Percentiles rank a stretch among this genome's conserved stretches.
Conservation (phyloP, 2,797 vertebrate species). For the Falco columbarius region DNA sequence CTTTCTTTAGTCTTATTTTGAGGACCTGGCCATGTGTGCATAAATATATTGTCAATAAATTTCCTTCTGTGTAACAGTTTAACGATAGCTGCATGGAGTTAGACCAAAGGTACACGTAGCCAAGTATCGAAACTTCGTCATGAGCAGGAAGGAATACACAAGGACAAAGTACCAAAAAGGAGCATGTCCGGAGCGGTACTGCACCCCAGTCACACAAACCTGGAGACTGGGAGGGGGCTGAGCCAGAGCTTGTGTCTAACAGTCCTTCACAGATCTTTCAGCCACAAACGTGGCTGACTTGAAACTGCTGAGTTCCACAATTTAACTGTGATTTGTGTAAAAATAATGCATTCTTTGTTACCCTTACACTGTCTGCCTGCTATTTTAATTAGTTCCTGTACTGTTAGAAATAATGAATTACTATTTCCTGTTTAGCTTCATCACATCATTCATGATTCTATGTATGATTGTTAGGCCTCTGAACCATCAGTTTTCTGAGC, state of each 20-base stretch:
- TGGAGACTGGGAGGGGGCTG: background rate
- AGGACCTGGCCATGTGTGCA: background rate
- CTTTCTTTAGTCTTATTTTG: background rate
- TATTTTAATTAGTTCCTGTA: conserved; percentile 17
- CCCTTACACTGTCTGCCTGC: background rate
- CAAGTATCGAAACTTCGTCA: background rate
- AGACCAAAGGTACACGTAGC: background rate
- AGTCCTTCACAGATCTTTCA: background rate
- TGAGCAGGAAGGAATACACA: background rate
- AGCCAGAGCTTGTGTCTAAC: background rate
- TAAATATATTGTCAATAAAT: background rate
- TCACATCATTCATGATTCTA: background rate
- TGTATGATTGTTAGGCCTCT: background rate
- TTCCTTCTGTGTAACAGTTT: background rate
- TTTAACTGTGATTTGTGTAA: conserved; percentile 9
- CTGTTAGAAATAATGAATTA: background rate
- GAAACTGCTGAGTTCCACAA: background rate
- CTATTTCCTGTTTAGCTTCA: conserved; percentile 4
- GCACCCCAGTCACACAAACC: background rate
- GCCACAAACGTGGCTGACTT: background rate
- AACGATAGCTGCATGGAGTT: background rate
- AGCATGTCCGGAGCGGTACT: background rate
- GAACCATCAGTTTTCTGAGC: background rate
- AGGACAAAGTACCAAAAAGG: background rate
- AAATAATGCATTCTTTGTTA: background rate